Evolutionary conservation across 2,113 vertebrate genomes (phyloP), one percentile per base, ranked within the genome.

Genomic region (Ictalurus punctatus): DNA sequence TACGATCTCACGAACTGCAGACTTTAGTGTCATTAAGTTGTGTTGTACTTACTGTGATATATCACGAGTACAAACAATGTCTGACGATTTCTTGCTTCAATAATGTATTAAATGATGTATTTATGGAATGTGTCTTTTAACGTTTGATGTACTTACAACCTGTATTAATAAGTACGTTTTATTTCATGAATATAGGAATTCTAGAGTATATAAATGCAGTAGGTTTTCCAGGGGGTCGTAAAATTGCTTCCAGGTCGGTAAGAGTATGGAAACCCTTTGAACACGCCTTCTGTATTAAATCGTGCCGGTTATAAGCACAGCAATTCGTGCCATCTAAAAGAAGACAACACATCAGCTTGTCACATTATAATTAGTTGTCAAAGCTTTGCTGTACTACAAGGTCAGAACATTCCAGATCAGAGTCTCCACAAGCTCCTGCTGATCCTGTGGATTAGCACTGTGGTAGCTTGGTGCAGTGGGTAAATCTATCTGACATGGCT

Each of bases 321-420:
- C 37, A 27, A 83, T 73, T 83, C 37, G 48, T 63, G 44, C 34
- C 27, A 37, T n/a, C 82, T 88, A 88, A 88, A 73, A 71, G 40
- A 84, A 69, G 30, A 59, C n/a, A 88, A 61, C 56, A 19, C 67
- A 74, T 88, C 40, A 84, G 58, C 81, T 88, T 84, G 71, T 88
- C 87, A 84, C 8, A 44, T 84, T 84, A 37, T 88, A 88, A 88
- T 84, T 63, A 78, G 69, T 84, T 88, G 87, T 81, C 87, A 71
- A 83, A 71, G 34, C 54, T 59, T 88, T 73, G 52, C 86, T 61
- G 23, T 44, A 40, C 30, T 67, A 85, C 83, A 85, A 89, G 73
- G 87, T 79, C 74, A 52, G 48, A 79, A 79, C 34, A 37, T 89
- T 89, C 37, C 30, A 65, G 83, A 89, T 89, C 83, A 81, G 86